Conservation (phyloP, 2,797 vertebrate genomes). For the Pangasius sanitwongsei region DNA sequence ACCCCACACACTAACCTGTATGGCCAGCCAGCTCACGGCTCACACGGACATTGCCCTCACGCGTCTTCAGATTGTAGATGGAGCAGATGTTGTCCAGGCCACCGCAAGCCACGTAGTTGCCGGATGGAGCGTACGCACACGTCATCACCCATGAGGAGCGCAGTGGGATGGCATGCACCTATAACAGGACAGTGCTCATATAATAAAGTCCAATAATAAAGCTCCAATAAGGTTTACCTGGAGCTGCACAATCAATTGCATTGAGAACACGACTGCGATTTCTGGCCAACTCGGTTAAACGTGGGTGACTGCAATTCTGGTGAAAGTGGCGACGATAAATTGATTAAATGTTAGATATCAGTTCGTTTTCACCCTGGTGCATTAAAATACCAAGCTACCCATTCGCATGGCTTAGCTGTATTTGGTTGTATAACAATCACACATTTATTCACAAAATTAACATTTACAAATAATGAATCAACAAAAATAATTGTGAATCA, state of each 20-base stretch:
- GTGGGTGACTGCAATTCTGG: too few species aligned
- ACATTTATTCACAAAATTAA: background rate
- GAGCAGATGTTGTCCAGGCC: slow-evolving; percentile 99
- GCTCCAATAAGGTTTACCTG: background rate
- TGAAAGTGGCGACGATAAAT: background rate
- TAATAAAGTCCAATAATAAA: background rate
- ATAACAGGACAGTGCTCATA: slow-evolving; percentile 31
- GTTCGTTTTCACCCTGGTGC: background rate
- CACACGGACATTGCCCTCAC: slow-evolving; percentile 97
- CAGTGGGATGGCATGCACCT: slow-evolving; percentile 97
- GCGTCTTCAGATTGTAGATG: slow-evolving; percentile 99
- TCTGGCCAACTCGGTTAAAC: background rate
- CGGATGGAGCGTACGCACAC: slow-evolving; percentile 96
- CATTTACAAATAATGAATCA: background rate
- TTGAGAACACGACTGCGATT: background rate
- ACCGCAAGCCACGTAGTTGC: slow-evolving; percentile 97
- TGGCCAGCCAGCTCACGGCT: slow-evolving; percentile 97
- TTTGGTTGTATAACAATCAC: background rate
- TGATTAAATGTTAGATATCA: background rate
- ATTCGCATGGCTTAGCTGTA: background rate
- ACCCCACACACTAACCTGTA: slow-evolving; percentile 79
- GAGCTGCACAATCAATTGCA: background rate
- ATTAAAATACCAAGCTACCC: background rate
- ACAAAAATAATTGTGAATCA: background rate
- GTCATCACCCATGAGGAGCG: slow-evolving; percentile 99